These are phyloP conservation scores for Leptothorax acervorum DNA, from an alignment of 2,888 invertebrate genomes.

Conservation along the genomic window DNA sequence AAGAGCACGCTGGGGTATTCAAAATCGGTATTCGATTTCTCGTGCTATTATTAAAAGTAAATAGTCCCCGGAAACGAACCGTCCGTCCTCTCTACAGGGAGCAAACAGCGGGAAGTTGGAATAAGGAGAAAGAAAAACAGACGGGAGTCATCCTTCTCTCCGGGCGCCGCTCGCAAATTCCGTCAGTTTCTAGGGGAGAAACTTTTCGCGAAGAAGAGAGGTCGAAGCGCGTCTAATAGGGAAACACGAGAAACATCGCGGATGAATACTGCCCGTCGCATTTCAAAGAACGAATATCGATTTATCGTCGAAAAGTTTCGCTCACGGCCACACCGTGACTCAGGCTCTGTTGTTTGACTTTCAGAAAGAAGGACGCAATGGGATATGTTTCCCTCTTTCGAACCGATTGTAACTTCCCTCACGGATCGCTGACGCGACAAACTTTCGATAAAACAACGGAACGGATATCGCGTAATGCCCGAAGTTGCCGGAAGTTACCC, in stretches of 20 bases:
- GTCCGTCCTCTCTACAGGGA: conserved; percentile 19
- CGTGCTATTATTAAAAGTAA: conserved; percentile 51
- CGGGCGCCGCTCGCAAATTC: conserved; percentile 29
- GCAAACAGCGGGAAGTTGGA: conserved; percentile 41
- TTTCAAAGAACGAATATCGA: conserved; percentile 51
- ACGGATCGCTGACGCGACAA: conserved; percentile 58
- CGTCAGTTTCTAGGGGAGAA: conserved; percentile 30
- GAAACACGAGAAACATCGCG: conserved; percentile 42
- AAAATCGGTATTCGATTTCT: conserved; percentile 53
- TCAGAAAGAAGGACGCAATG: conserved; percentile 48
- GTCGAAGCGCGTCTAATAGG: conserved; percentile 39
- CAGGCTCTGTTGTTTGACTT: conserved; percentile 44
- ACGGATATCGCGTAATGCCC: conserved; percentile 47
- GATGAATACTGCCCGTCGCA: conserved; percentile 45
- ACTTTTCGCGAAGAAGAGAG: conserved; percentile 15
- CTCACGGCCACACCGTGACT: conserved; percentile 27
- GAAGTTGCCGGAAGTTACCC: conserved; percentile 40
- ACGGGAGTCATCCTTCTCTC: conserved; percentile 20
- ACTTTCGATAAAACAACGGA: conserved; percentile 56
- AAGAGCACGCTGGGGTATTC: conserved; percentile 39
- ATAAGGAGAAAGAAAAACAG: conserved; percentile 49
- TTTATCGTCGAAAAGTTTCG: conserved; percentile 53
- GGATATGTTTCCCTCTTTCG: conserved; percentile 42
- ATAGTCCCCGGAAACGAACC: conserved; percentile 50
- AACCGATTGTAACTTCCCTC: conserved; percentile 58